Percentiles rank a stretch among this genome's conserved stretches.
Evolutionary conservation across 2,113 vertebrate species (phyloP).

Genomic region (Axis porcinus): DNA sequence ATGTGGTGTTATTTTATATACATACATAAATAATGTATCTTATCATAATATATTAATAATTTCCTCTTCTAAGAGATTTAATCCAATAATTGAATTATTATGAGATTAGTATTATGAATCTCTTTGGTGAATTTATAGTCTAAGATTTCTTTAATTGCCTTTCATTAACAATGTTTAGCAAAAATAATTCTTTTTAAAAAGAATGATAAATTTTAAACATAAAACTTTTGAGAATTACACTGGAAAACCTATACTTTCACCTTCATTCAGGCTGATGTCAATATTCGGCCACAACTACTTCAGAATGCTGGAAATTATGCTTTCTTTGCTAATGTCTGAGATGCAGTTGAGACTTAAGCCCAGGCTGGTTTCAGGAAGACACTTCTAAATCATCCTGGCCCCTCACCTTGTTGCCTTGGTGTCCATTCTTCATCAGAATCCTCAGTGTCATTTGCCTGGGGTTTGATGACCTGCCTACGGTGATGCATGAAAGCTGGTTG

Average conservation of each 20-base stretch:
- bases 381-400: not conserved
- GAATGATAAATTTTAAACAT: not conserved
- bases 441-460: not conserved
- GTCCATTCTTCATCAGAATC: constrained; percentile 72
- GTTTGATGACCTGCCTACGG: not conserved
- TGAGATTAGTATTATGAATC: not conserved
- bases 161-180: not conserved
- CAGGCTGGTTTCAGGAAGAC: not conserved
- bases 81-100: not conserved
- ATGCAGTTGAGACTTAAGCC: not conserved
- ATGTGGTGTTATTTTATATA: too few relatives aligned
- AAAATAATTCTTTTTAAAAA: not conserved
- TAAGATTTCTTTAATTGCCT: not conserved
- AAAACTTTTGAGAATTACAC: not conserved
- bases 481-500: constrained; percentile 64
- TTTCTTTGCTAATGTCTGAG: not conserved
- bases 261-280: not conserved
- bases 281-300: not conserved
- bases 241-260: not conserved
- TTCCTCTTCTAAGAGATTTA: not conserved
- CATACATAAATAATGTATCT: too few relatives aligned
- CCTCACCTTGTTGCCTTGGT: constrained; percentile 53
- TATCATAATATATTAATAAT: not conserved
- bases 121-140: not conserved
- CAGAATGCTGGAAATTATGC: not conserved